Evolutionary conservation across 1,140 invertebrate genomes (phyloP), one percentile per base, ranked within the genome.

Genomic region (Lepidurus couesii): DNA sequence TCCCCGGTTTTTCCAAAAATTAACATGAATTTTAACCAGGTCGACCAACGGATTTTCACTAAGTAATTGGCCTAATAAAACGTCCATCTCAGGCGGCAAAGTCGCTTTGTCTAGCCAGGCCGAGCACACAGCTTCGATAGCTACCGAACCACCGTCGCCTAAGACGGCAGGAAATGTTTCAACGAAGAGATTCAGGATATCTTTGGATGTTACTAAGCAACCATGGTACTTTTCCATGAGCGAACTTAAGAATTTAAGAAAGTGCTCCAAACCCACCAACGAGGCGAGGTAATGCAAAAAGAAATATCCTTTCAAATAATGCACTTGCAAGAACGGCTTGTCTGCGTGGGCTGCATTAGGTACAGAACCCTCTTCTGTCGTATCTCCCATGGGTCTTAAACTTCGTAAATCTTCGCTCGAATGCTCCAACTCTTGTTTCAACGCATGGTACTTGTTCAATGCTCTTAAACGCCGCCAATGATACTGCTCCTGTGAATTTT

Each of bases 281-380:
- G 81, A 42, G 44, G 82, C 81, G 44, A 87, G 74, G 78, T 83
- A 81, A 65, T 82, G 79, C 5, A 87, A 81, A 2, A 87, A 82
- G 78, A 87, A 87, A 80, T 86, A 87, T 42, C 87, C 87, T 79
- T 85, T 86, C 11, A 85, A 80, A 76, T 86, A 86, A 81, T 87
- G 87, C 44, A 87, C 85, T 80, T 88, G 86, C 53, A 84, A 83
- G 77, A 87, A 86, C 65, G 82, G 81, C 81, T 87, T 87, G 16
- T 85, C 82, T 3, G 84, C 82, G 78, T 86, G 86, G 77, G 86
- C 82, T n/a, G 86, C 87, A 85, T 88, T 86, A 79, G 84, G 85
- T 0, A 87, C 82, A 82, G 81, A 79, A 24, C 80, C 80, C 34
- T 47, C 44, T 75, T 76, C 80, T 34, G 65, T 75, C 65, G 76